These are phyloP conservation scores for Prorops nasuta DNA, from an alignment of 1,140 invertebrate genomes.

Conservation along the genomic window DNA sequence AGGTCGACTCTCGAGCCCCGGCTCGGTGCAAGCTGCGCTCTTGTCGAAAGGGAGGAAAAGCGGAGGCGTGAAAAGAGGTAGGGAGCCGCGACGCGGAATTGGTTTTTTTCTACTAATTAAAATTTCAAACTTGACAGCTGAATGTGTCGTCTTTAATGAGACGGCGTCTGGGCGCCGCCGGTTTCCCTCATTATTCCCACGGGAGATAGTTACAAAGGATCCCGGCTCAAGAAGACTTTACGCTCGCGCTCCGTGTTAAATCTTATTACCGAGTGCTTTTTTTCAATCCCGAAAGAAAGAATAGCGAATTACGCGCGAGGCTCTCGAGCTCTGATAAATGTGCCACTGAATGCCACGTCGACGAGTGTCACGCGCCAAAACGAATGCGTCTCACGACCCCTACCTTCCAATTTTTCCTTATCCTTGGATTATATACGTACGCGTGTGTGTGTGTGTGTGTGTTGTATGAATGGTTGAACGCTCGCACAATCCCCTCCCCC, in stretches of 20 bases:
- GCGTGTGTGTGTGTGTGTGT: constrained; percentile 5
- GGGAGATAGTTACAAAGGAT: constrained; percentile 16
- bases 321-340: too few relatives aligned
- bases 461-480: too few relatives aligned
- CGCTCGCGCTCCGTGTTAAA: too few relatives aligned
- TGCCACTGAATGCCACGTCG: too few relatives aligned
- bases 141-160: constrained; percentile 33
- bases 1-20: constrained; percentile 11
- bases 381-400: too few relatives aligned
- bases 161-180: constrained; percentile 21
- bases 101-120: constrained; percentile 36
- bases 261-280: too few relatives aligned
- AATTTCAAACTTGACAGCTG: constrained; percentile 35
- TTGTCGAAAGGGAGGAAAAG: constrained; percentile 3
- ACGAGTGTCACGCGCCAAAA: too few relatives aligned
- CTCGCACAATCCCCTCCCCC: too few relatives aligned
- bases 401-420: too few relatives aligned
- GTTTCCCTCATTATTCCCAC: constrained; percentile 27
- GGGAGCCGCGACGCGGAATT: constrained; percentile 18
- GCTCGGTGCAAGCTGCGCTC: constrained; percentile 4
- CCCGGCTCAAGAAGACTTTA: too few relatives aligned
- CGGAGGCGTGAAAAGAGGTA: neutral
- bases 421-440: neutral
- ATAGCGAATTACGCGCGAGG: too few relatives aligned
- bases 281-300: too few relatives aligned